Evolutionary conservation across 2,888 invertebrate genomes (phyloP).

Genomic region (Luffia ferchaultella): DNA sequence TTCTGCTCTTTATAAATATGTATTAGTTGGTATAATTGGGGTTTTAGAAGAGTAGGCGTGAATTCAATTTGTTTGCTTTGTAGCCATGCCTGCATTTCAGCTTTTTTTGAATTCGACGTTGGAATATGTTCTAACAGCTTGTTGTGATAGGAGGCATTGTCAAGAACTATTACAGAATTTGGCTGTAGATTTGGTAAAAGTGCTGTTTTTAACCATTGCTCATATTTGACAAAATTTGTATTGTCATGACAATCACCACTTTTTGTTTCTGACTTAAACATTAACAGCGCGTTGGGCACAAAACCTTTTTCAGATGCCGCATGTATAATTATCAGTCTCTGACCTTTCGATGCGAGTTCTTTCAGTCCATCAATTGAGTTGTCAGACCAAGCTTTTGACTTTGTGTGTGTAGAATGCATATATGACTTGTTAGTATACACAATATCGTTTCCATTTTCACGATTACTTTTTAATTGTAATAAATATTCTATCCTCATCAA

Average conservation of each 20-base stretch:
- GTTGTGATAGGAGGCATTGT: constrained; percentile 13
- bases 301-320: constrained; percentile 11
- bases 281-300: neutral
- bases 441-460: neutral
- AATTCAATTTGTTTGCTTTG: neutral
- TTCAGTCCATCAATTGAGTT: neutral
- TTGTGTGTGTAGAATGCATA: neutral
- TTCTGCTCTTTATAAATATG: neutral
- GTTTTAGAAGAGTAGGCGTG: constrained; percentile 1
- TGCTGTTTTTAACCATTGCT: constrained; percentile 14
- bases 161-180: constrained; percentile 9
- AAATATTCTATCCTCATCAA: neutral
- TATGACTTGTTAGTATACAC: neutral
- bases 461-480: neutral
- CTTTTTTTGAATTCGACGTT: constrained; percentile 4
- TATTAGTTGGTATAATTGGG: constrained; percentile 5
- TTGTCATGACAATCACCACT: neutral
- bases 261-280: neutral
- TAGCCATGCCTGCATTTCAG: constrained; percentile 6
- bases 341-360: constrained; percentile 12
- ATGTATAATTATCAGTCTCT: constrained; percentile 13
- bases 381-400: neutral
- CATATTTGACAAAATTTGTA: neutral
- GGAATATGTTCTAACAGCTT: neutral
- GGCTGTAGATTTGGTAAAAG: constrained; percentile 10